Percentiles rank a stretch among this genome's conserved stretches.
phyloP scores from a whole-genome alignment of 1,140 invertebrate species.

The Anadara kagoshimensis region DNA sequence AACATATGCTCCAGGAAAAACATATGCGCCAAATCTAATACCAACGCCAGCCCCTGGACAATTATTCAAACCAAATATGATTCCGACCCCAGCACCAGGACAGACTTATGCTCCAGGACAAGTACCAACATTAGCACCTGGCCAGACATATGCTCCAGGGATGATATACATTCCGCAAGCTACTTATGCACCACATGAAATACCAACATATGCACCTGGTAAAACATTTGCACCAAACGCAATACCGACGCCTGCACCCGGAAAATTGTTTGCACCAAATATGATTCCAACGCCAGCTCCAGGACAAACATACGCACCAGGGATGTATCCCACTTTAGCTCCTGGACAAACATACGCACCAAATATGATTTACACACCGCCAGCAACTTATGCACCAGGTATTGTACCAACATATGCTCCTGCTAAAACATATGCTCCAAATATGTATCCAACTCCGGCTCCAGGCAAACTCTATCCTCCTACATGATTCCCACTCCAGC shows the following conservation, averaged over 20 bases:
- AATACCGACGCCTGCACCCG: slow-evolving; percentile 39
- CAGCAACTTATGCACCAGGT: too few relatives aligned
- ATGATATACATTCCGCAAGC: slow-evolving; percentile 45
- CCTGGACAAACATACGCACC: slow-evolving; percentile 25
- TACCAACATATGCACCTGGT: slow-evolving; percentile 33
- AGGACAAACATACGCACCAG: slow-evolving; percentile 37
- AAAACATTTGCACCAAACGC: slow-evolving; percentile 14
- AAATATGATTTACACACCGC: slow-evolving; percentile 16
- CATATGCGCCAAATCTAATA: neutral
- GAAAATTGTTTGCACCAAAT: slow-evolving; percentile 35
- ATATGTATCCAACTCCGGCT: slow-evolving; percentile 17
- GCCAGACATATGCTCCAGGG: slow-evolving; percentile 36
- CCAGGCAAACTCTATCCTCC: neutral
- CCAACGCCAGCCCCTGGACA: slow-evolving; percentile 21
- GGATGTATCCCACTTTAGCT: slow-evolving; percentile 12
- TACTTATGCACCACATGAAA: slow-evolving; percentile 10
- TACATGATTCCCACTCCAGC: slow-evolving; percentile 4
- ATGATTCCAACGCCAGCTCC: slow-evolving; percentile 31
- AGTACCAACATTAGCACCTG: slow-evolving; percentile 25
- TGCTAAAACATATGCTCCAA: slow-evolving; percentile 17
- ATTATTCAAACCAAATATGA: slow-evolving; percentile 19
- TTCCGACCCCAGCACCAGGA: slow-evolving; percentile 38
- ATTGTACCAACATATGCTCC: neutral
- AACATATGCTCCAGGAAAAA: neutral
- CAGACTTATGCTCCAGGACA: slow-evolving; percentile 25